phyloP scores from a whole-genome alignment of 2,113 vertebrate genomes.

The Cygnus atratus region DNA sequence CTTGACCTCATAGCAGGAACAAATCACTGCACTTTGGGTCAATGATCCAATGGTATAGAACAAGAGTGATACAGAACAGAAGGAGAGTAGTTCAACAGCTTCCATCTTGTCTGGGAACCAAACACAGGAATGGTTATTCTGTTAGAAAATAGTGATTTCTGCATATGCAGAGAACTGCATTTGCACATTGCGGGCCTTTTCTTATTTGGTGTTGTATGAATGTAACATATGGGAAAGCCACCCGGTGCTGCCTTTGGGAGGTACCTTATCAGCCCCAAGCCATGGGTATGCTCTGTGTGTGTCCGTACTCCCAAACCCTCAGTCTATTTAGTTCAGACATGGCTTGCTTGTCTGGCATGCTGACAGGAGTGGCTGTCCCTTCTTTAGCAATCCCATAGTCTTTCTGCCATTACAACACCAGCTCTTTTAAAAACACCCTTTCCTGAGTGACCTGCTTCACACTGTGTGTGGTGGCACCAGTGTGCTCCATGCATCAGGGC shows the following conservation, averaged over 20 bases:
- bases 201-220: background rate
- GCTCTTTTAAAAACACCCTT: background rate
- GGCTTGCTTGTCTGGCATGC: background rate
- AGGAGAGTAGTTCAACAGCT: background rate
- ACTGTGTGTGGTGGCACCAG: background rate
- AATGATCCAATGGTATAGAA: background rate
- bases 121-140: background rate
- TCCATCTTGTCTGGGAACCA: background rate
- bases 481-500: rapidly evolving
- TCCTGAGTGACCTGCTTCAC: background rate
- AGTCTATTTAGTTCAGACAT: background rate
- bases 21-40: background rate
- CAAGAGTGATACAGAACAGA: background rate
- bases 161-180: background rate
- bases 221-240: background rate
- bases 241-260: background rate
- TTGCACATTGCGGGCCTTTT: background rate
- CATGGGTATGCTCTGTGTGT: background rate
- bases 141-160: background rate
- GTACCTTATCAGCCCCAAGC: background rate
- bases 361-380: background rate
- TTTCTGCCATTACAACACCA: background rate
- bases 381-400: background rate
- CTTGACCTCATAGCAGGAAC: background rate
- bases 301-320: background rate